A percentile compares a stretch with the other conserved stretches of the same genome.
Evolutionary conservation across 2,888 invertebrate species (phyloP).

Genomic region (Spilarctia lutea): DNA sequence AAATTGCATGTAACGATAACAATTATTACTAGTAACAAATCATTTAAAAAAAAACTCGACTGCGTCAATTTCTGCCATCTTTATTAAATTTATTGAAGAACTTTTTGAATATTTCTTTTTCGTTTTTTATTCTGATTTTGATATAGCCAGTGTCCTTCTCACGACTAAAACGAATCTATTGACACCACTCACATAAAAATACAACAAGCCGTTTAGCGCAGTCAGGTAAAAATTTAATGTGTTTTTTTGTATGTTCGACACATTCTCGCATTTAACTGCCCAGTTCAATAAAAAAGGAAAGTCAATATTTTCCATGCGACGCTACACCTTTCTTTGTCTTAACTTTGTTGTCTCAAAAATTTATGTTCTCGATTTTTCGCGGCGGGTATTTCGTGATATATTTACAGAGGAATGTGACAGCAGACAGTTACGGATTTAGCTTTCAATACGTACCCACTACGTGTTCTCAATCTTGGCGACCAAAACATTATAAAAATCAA

Average conservation of each 20-base stretch:
- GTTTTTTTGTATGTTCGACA: neutral
- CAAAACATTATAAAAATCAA: constrained; percentile 7
- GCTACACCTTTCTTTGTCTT: constrained; percentile 25
- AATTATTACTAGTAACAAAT: too few relatives aligned
- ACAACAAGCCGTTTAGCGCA: too few relatives aligned
- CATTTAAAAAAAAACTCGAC: too few relatives aligned
- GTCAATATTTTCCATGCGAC: constrained; percentile 28
- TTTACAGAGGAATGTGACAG: constrained; percentile 37
- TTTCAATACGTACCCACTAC: constrained; percentile 17
- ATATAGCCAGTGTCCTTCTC: too few relatives aligned
- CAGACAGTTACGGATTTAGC: constrained; percentile 38
- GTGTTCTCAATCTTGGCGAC: constrained; percentile 12
- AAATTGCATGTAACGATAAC: too few relatives aligned
- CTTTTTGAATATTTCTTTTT: too few relatives aligned
- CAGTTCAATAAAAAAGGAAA: constrained; percentile 37
- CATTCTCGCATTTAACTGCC: neutral
- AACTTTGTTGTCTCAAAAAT: constrained; percentile 45
- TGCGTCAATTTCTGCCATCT: too few relatives aligned
- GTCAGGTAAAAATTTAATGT: neutral
- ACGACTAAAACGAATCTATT: too few relatives aligned
- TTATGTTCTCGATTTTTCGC: constrained; percentile 35
- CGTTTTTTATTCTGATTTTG: too few relatives aligned
- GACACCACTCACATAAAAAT: too few relatives aligned
- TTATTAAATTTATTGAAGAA: too few relatives aligned
- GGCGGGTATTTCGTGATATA: constrained; percentile 32